Conservation (phyloP, 2,888 invertebrate genomes). For the Noctua janthina region DNA sequence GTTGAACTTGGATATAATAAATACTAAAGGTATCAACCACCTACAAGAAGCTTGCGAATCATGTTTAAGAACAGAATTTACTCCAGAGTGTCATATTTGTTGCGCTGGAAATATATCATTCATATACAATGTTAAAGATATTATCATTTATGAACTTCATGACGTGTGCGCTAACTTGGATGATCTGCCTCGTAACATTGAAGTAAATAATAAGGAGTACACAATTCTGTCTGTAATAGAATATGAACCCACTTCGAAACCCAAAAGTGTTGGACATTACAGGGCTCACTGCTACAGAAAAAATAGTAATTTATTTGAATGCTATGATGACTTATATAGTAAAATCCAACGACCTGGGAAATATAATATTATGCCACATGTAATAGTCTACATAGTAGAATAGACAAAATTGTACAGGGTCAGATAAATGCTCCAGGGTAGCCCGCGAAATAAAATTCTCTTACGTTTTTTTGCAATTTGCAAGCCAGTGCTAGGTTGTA, state of each 20-base stretch:
- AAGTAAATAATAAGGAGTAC: constrained; percentile 17
- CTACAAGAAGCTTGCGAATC: constrained; percentile 27
- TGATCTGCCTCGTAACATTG: constrained; percentile 11
- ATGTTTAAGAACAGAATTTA: constrained; percentile 18
- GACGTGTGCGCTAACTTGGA: background rate
- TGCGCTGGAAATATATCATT: constrained; percentile 19
- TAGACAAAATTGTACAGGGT: constrained; percentile 8
- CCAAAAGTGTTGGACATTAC: constrained; percentile 21
- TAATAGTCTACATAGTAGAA: constrained; percentile 13
- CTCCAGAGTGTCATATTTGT: constrained; percentile 26
- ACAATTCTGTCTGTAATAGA: constrained; percentile 18
- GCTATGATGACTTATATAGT: constrained; percentile 14
- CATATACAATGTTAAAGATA: constrained; percentile 11
- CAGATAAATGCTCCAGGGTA: background rate
- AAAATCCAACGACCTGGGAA: constrained; percentile 1
- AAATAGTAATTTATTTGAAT: constrained; percentile 19
- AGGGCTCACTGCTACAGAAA: constrained; percentile 21
- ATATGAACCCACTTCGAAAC: constrained; percentile 14
- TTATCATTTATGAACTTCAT: constrained; percentile 27
- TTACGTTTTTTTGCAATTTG: background rate
- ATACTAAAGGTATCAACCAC: constrained; percentile 28
- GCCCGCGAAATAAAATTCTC: background rate
- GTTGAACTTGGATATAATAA: constrained; percentile 32
- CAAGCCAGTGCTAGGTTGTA: background rate
- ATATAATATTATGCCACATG: constrained; percentile 19